A percentile compares a stretch with the other conserved stretches of the same genome.
These are phyloP conservation scores for Pseudochirops cupreus DNA, from an alignment of 2,797 vertebrate species.

Conservation along the genomic window DNA sequence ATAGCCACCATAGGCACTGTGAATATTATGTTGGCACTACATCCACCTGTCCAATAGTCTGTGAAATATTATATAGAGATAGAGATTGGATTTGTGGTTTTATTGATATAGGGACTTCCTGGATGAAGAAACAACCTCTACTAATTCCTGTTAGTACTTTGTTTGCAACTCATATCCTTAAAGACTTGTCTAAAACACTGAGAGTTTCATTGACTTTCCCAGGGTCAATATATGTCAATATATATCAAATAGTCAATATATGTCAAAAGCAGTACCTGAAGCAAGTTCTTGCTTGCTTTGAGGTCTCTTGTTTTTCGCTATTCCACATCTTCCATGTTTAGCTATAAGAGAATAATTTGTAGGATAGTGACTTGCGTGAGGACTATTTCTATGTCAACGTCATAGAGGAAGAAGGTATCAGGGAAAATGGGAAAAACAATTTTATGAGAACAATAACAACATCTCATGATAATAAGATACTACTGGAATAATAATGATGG, in stretches of 20 bases:
- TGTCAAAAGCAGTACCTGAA: background rate
- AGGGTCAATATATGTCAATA: background rate
- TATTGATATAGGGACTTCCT: background rate
- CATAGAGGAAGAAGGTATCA: background rate
- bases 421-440: background rate
- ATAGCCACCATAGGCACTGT: no score
- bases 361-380: background rate
- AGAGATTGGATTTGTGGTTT: background rate
- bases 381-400: background rate
- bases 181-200: background rate
- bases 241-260: background rate
- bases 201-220: background rate
- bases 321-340: no score
- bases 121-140: background rate
- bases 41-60: background rate
- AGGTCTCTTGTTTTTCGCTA: background rate
- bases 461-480: background rate
- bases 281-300: background rate
- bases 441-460: background rate
- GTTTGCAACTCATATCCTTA: background rate
- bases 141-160: background rate
- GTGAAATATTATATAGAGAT: background rate
- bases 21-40: no score
- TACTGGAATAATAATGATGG: background rate
- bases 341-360: no score